Conservation (phyloP, 2,797 vertebrate species). For the Eulemur coronatus region DNA sequence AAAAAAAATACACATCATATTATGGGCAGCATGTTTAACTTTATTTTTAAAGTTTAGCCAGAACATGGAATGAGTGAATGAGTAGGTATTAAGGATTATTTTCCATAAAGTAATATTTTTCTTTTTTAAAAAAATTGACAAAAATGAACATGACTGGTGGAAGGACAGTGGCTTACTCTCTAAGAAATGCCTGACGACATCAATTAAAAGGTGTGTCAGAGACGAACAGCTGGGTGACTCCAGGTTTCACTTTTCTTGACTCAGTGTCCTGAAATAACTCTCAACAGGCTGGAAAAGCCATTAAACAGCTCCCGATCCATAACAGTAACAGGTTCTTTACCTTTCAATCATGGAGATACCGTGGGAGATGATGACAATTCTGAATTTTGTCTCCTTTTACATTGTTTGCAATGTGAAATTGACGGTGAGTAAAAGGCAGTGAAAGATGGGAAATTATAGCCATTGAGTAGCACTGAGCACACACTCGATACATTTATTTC, state of each 20-base stretch:
- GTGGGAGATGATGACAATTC: background rate
- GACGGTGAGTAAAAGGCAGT: background rate
- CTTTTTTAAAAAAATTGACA: background rate
- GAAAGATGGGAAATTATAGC: background rate
- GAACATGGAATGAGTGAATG: background rate
- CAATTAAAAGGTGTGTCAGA: background rate
- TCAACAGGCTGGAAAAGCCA: background rate
- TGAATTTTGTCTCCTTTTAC: slow-evolving; percentile 25
- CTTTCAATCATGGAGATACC: background rate
- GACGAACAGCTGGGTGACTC: background rate
- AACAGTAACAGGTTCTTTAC: background rate
- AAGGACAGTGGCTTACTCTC: background rate
- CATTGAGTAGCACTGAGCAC: background rate
- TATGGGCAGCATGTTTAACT: background rate
- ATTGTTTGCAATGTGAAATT: background rate
- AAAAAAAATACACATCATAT: background rate
- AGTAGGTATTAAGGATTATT: slow-evolving; percentile 5
- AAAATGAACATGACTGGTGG: background rate
- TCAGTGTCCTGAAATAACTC: slow-evolving; percentile 2
- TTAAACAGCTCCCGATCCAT: background rate
- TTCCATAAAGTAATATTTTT: background rate
- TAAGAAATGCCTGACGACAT: background rate
- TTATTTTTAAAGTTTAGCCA: background rate
- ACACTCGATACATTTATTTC: background rate
- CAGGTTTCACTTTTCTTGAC: background rate